A percentile compares a stretch with the other conserved stretches of the same genome.
Evolutionary conservation across 1,140 invertebrate species (phyloP).

Genomic region (Phymastichus coffea): DNA sequence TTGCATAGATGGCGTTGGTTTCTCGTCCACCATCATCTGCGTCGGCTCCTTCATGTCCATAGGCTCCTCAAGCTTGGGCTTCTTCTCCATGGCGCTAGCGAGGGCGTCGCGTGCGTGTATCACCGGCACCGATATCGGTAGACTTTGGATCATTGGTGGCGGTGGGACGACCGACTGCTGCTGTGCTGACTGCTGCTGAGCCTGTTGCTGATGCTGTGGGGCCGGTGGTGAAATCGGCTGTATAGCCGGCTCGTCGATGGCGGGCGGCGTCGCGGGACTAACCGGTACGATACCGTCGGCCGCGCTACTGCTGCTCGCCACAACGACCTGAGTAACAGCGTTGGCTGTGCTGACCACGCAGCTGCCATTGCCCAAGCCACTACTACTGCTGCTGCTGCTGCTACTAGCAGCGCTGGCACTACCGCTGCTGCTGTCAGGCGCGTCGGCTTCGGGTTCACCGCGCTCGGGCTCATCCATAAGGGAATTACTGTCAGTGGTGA

Average conservation of each 20-base stretch:
- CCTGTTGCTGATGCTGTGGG: background rate
- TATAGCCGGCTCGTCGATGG: constrained; percentile 54
- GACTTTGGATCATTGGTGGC: constrained; percentile 36
- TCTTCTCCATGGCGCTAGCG: constrained; percentile 40
- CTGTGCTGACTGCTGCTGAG: background rate
- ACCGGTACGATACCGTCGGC: constrained; percentile 38
- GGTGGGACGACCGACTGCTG: background rate
- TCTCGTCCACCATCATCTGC: constrained; percentile 2
- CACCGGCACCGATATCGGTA: constrained; percentile 52
- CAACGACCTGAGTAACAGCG: constrained; percentile 1
- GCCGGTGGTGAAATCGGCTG: constrained; percentile 38
- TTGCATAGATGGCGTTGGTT: constrained; percentile 37
- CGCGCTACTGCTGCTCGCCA: constrained; percentile 15
- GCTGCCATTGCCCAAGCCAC: constrained; percentile 30
- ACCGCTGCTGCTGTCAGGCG: constrained; percentile 42
- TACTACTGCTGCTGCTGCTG: constrained; percentile 2
- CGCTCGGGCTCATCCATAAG: constrained; percentile 74
- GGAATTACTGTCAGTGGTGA: constrained; percentile 78
- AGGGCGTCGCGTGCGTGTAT: constrained; percentile 42
- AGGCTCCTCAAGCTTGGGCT: constrained; percentile 41
- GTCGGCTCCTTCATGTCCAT: constrained; percentile 43
- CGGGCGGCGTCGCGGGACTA: constrained; percentile 42
- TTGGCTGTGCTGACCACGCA: background rate
- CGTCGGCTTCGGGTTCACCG: constrained; percentile 52
- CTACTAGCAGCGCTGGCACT: background rate